Evolutionary conservation across 2,113 vertebrate genomes (phyloP).

Genomic region (Menidia beryllina): DNA sequence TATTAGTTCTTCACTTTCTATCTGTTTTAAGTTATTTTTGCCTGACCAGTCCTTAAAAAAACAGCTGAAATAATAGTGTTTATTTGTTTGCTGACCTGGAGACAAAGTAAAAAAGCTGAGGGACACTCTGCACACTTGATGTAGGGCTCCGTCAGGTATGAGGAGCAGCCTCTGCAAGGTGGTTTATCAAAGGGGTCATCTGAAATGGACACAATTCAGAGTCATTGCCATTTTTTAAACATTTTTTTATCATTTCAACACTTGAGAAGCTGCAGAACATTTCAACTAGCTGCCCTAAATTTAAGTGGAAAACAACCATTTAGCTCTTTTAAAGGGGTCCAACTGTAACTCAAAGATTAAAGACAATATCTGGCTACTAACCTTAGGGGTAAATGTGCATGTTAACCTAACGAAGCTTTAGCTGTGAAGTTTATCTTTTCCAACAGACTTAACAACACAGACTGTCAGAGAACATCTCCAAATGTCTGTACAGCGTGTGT

Average conservation of each 20-base stretch:
- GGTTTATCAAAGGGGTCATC: conserved; percentile 95
- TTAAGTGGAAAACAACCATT: not conserved
- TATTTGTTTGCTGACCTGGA: conserved; percentile 84
- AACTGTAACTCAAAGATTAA: too few species aligned
- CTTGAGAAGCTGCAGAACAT: not conserved
- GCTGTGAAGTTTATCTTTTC: not conserved
- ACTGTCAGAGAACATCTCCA: not conserved
- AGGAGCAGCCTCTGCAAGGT: conserved; percentile 93
- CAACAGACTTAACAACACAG: too few species aligned
- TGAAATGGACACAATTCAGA: conserved; percentile 61
- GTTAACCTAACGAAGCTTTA: not conserved
- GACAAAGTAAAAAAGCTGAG: conserved; percentile 91
- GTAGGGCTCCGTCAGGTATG: conserved; percentile 93
- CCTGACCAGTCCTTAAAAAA: not conserved
- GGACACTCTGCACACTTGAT: conserved; percentile 98
- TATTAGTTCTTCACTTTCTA: too few species aligned
- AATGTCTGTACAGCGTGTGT: not conserved
- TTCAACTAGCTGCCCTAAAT: not conserved
- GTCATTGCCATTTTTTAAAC: not conserved
- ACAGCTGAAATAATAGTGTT: not conserved
- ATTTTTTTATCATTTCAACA: too few species aligned
- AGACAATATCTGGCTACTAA: not conserved
- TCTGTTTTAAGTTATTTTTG: too few species aligned
- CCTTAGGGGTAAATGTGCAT: not conserved
- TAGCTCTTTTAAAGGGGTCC: too few species aligned